phyloP scores from a whole-genome alignment of 1,140 invertebrate species.

The Mycetomoellerius zeteki region DNA sequence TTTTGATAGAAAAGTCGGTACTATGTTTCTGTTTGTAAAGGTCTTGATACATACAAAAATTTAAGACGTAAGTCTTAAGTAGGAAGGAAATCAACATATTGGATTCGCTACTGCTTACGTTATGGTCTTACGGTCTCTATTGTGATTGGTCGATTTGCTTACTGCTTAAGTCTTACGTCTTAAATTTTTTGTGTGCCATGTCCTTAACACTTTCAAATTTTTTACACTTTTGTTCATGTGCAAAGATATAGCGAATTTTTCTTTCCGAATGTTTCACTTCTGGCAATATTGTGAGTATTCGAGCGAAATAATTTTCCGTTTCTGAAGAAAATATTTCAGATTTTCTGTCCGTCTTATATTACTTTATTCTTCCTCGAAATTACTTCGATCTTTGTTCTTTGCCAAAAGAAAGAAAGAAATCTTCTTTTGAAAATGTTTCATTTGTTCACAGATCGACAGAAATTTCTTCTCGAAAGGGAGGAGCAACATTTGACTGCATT shows the following conservation, averaged over 20 bases:
- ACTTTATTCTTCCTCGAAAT: neutral
- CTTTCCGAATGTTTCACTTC: constrained; percentile 32
- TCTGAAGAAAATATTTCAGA: constrained; percentile 36
- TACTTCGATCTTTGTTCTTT: neutral
- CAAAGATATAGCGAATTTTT: constrained; percentile 49
- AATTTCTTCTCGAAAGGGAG: neutral
- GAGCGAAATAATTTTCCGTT: constrained; percentile 49
- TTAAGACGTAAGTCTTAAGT: no score
- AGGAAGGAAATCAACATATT: no score
- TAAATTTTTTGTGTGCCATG: no score
- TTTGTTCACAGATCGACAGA: neutral
- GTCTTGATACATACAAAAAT: no score
- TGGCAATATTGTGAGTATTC: constrained; percentile 9
- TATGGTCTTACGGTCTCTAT: no score
- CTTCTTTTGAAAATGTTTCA: neutral
- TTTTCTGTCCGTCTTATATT: neutral
- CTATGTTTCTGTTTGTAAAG: neutral
- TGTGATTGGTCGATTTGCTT: no score
- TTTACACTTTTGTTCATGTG: neutral
- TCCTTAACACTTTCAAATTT: constrained; percentile 36
- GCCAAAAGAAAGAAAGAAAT: neutral
- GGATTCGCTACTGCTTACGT: no score
- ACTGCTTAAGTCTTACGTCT: no score
- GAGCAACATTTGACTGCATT: neutral
- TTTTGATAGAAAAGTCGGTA: neutral